phyloP scores from a whole-genome alignment of 2,113 vertebrate species.

The Panthera tigris region DNA sequence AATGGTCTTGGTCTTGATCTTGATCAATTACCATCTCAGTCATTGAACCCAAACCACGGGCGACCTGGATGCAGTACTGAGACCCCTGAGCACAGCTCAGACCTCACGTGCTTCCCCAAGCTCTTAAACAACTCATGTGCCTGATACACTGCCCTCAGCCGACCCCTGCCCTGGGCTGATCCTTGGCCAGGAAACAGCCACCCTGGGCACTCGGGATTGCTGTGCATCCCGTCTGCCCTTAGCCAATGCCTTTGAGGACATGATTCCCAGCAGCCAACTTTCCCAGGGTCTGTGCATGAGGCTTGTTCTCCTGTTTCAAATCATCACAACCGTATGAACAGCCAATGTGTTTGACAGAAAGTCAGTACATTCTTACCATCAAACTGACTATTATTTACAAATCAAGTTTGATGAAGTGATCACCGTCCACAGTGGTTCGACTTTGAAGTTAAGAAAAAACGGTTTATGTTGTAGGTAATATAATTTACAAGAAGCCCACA shows the following conservation, averaged over 20 bases:
- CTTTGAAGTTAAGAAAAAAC: constrained; percentile 96
- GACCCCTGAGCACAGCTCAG: not conserved
- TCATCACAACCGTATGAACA: not conserved
- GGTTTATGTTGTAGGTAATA: constrained; percentile 99
- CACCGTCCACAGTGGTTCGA: constrained; percentile 92
- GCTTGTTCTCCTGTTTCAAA: not conserved
- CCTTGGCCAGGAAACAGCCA: not conserved
- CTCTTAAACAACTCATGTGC: not conserved
- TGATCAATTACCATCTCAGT: not conserved
- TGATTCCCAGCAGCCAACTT: not conserved
- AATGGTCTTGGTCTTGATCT: not conserved
- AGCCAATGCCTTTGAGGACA: not conserved
- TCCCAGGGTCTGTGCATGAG: too few species aligned
- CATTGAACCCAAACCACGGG: not conserved
- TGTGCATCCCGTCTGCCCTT: not conserved
- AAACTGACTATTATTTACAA: constrained; percentile 97
- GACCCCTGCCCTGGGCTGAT: not conserved
- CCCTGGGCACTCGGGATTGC: not conserved
- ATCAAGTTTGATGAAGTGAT: constrained; percentile 91
- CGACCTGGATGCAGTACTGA: not conserved
- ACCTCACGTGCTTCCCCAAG: not conserved
- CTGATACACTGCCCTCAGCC: fast-evolving
- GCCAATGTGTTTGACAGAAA: constrained; percentile 85
- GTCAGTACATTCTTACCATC: constrained; percentile 90
- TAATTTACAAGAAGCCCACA: constrained; percentile 78